Evolutionary conservation across 2,797 vertebrate species (phyloP), one percentile per base, ranked within the genome.

Genomic region (Hozukius guyotensis): DNA sequence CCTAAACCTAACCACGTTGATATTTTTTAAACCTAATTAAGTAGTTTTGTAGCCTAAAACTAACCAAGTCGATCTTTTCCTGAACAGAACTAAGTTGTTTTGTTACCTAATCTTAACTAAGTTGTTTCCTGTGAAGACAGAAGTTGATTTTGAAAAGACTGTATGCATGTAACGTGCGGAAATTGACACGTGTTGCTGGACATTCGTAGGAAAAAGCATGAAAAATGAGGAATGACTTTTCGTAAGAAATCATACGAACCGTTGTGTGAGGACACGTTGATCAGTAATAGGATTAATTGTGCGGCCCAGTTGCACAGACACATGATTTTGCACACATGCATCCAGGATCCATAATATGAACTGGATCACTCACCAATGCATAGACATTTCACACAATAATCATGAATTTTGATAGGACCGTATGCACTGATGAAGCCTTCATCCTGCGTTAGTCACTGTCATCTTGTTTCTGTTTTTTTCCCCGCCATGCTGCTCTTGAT

Each of bases 401-500:
- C 38, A 82, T 65, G 38, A 72, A 67, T 84, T 78, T 81, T 75
- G 31, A 86, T 75, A 72, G 55, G 69, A 52, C 66, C 72, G 77
- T 86, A 81, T 85, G 82, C 62, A 77, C 80, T 16, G 57, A 80
- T 13, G 57, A 80, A 69, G 36, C 71, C 24, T 82, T 85, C 60
- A 64, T 72, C 61, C 75, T 73, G 38, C 57, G 65, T 80, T 68
- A 89, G 69, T 87, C 89, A 86, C 79, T 61, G n/a, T 78, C 55
- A 75, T 69, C 53, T 63, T 82, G 31, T 85, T 62, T 70, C 57
- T 16, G 56, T 78, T 75, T 38, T 22, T 63, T 57, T 38, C 24
- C 57, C 49, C 60, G 78, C 67, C 22, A 27, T 42, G 80, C 74
- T 80, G 78, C 67, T 80, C 56, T 77, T 69, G 24, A 68, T 83